Evolutionary conservation across 2,888 invertebrate species (phyloP), one percentile per base, ranked within the genome.

Genomic region (Phasia obesa): DNA sequence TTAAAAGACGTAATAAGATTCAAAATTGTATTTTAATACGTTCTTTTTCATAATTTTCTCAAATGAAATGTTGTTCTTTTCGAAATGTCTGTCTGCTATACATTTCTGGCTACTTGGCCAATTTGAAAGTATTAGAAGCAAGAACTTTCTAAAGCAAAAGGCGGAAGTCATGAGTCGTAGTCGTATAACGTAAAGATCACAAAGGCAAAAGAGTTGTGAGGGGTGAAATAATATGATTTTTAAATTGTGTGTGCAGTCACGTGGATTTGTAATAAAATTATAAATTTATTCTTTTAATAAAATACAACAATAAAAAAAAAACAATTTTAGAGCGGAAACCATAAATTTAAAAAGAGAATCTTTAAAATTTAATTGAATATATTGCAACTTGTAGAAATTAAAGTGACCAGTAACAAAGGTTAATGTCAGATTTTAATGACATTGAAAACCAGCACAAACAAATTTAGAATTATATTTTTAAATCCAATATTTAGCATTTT

Each of bases 131-230:
- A 38, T 73, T 38, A 27, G n/a, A 51, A 55, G 25, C 19, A 67
- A 73, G 73, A 79, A 79, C 79, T 80, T 80, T 80, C 79, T 74
- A 80, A 80, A 64, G 69, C 65, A 71, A 74, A 77, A 81, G 81
- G 71, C 81, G 81, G 81, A 81, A 81, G 81, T 77, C 57, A 71
- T 76, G 60, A 65, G 49, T 6, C 25, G 57, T 55, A n/a, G n/a
- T 70, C 71, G 65, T 75, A 35, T 69, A n/a, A n/a, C n/a, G n/a
- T n/a, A 69, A 25, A n/a, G n/a, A 23, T n/a, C 35, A 35, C 35
- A 35, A 35, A 35, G 35, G 49, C 35, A 42, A 42, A 38, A 51
- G 35, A 51, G 44, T 49, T 44, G 55, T 38, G n/a, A n/a, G 55
- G 38, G 31, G 57, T 17, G 47, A 25, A 15, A 55, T 19, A 42